Conservation (phyloP, 2,113 vertebrate species). For the Misgurnus mizolepis region DNA sequence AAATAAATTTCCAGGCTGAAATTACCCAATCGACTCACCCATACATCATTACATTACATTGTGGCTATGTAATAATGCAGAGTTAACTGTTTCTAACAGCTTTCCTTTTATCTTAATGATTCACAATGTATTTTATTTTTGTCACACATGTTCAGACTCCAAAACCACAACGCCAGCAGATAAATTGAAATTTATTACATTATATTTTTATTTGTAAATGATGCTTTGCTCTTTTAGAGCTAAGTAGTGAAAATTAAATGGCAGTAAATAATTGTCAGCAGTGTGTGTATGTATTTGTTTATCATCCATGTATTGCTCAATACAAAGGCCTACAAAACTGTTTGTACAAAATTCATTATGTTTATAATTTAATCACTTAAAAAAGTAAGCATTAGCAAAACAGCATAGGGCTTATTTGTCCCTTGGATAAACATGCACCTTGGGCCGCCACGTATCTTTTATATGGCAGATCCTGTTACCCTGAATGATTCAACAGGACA, state of each 20-base stretch:
- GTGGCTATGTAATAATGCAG: too few species aligned
- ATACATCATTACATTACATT: background rate
- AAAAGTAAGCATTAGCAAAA: background rate
- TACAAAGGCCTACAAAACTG: background rate
- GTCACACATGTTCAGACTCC: too few species aligned
- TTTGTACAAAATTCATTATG: background rate
- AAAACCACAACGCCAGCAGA: too few species aligned
- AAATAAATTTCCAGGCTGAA: background rate
- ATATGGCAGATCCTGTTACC: constrained; percentile 30
- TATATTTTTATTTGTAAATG: background rate
- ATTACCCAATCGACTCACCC: background rate
- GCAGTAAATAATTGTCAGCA: too few species aligned
- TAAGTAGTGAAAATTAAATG: background rate
- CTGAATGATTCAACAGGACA: constrained; percentile 21
- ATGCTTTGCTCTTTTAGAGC: background rate
- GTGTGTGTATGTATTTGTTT: too few species aligned
- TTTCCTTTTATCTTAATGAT: too few species aligned
- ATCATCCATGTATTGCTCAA: background rate
- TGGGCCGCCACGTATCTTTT: constrained; percentile 17
- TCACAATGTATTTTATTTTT: too few species aligned
- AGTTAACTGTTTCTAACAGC: too few species aligned
- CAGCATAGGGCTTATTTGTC: constrained; percentile 50
- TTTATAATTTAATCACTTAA: constrained; percentile 2
- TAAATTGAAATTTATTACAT: background rate
- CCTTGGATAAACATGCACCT: constrained; percentile 48